Base-by-base conservation (phyloP, 1,140 invertebrate genomes). In the Ceratoteleas bidentatus region DNA sequence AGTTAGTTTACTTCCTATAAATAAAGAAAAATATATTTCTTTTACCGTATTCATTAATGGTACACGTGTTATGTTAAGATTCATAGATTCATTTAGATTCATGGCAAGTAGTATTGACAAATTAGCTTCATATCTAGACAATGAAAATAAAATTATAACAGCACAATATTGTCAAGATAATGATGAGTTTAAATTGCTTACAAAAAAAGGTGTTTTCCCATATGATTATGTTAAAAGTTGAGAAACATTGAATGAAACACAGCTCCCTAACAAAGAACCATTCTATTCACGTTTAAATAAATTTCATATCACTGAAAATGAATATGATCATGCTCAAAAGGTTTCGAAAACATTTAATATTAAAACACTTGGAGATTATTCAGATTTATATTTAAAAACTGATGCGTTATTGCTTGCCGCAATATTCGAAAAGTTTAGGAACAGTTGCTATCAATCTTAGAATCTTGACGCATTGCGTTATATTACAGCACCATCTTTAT, bases 131-230 rank as follows among this genome's bases (percentile, higher is more conserved):
- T 47, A 47, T n/a, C n/a, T 47, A 7, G 4, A n/a, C n/a, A 47
- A 47, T 47, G 43, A 47, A 7, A n/a, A 47, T 47, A 47, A 47
- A 47, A 13, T 47, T 47, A n/a, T n/a, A n/a, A n/a, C n/a, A n/a
- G n/a, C n/a, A n/a, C n/a, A n/a, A n/a, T n/a, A n/a, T n/a, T n/a
- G 4, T 47, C 4, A 6, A 4, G n/a, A 47, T 47, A 3, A 47
- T 10, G n/a, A 47, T 47, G 43, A 47, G n/a, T 47, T 47, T n/a
- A 47, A 47, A 9, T 47, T 47, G n/a, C 3, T 47, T 10, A 47
- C 11, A 9, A 7, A 13, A 47, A 47, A 47, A 47, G 43, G 43
- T 10, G 11, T 47, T 7, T 47, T 7, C n/a, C 43, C 43, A 4
- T 47, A 47, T 4, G 43, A 47, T 10, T 47, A 7, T 47, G 11